Evolutionary conservation across 2,888 invertebrate genomes (phyloP).

Genomic region (Hirtodrosophila cameraria): DNA sequence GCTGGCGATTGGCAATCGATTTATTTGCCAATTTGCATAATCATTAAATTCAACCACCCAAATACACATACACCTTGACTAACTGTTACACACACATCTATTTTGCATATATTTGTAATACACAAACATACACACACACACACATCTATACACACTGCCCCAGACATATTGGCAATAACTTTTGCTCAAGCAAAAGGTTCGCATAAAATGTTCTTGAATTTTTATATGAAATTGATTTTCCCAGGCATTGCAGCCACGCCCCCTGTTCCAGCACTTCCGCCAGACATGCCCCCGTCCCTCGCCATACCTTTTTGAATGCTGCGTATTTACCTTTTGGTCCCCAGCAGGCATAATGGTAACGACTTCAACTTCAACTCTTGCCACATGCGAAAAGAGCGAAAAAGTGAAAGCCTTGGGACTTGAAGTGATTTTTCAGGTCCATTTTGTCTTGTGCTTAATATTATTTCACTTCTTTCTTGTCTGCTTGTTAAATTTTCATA

Average conservation of each 20-base stretch:
- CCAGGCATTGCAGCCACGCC: constrained; percentile 33
- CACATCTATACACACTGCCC: not conserved
- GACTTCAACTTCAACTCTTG: constrained; percentile 37
- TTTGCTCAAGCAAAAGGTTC: constrained; percentile 67
- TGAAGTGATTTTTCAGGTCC: constrained; percentile 44
- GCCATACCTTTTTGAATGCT: constrained; percentile 17
- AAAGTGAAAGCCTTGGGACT: constrained; percentile 33
- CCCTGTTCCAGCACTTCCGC: constrained; percentile 13
- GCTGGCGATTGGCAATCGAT: constrained; percentile 67
- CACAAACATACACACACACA: constrained; percentile 13
- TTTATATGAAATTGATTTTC: constrained; percentile 75
- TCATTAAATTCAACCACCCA: constrained; percentile 65
- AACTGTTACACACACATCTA: constrained; percentile 44
- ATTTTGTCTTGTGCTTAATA: constrained; percentile 10
- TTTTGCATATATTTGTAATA: constrained; percentile 48
- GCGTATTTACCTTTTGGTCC: constrained; percentile 58
- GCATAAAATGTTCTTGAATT: constrained; percentile 72
- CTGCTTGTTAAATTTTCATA: constrained; percentile 66
- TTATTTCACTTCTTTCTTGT: not conserved
- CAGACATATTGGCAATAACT: constrained; percentile 64
- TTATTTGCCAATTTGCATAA: constrained; percentile 76
- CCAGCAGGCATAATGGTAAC: constrained; percentile 22
- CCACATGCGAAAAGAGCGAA: constrained; percentile 18
- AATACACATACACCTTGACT: constrained; percentile 11
- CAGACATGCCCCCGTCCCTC: constrained; percentile 11